phyloP scores from a whole-genome alignment of 1,140 invertebrate species.

The Drosophila equinoxialis region DNA sequence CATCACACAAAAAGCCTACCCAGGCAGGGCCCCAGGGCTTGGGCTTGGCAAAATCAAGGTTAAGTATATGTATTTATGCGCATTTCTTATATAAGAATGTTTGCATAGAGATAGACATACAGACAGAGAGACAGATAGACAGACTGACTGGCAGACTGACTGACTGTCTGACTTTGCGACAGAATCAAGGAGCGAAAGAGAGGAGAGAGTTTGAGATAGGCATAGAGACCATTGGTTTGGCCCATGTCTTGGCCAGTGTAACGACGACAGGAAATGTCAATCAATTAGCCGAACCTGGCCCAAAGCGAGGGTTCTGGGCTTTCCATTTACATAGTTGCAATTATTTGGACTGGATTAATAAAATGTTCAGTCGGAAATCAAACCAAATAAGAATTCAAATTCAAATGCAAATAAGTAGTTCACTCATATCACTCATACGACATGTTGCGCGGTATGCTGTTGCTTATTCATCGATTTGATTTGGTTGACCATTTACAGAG shows the following conservation, averaged over 20 bases:
- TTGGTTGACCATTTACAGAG: too few relatives aligned
- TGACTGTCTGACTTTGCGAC: not conserved
- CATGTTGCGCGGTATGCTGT: not conserved
- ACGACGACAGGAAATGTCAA: constrained; percentile 65
- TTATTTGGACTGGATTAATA: not conserved
- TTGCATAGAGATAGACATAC: constrained; percentile 35
- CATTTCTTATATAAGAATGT: constrained; percentile 29
- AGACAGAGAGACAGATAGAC: constrained; percentile 10
- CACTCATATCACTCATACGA: not conserved
- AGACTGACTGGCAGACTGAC: not conserved
- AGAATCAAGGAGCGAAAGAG: not conserved
- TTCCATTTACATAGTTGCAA: not conserved
- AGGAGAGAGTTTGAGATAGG: not conserved
- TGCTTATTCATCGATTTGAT: too few relatives aligned
- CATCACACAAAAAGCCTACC: constrained; percentile 28
- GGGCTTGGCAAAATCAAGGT: constrained; percentile 63
- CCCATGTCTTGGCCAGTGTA: constrained; percentile 20
- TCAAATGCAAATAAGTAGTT: too few relatives aligned
- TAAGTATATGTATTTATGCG: constrained; percentile 72
- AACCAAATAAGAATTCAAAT: too few relatives aligned
- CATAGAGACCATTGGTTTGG: not conserved
- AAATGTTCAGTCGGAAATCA: not conserved
- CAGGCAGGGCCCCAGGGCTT: constrained; percentile 23
- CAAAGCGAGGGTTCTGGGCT: not conserved
- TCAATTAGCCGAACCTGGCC: constrained; percentile 55